Evolutionary conservation across 2,113 vertebrate genomes (phyloP), one percentile per base, ranked within the genome.

Genomic region (Natator depressus): DNA sequence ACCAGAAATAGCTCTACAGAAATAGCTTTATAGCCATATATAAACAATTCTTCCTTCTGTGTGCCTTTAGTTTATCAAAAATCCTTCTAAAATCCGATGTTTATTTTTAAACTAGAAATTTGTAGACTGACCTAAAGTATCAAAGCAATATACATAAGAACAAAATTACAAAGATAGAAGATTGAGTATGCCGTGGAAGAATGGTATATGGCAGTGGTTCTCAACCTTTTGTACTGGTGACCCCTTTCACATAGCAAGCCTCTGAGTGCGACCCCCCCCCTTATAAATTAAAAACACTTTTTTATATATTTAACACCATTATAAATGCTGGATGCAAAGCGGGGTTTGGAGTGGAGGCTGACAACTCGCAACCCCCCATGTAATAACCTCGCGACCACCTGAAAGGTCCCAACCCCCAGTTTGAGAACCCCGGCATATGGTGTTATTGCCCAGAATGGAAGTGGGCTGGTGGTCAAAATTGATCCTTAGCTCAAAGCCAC

Each of bases 1-100:
- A 84, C 95, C 95, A 94, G 92, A 96, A 96, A 97, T 96, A 97
- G 89, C 92, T 89, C 82, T 65, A 87, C 87, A 93, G 89, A 96
- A 97, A 96, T 97, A 97, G 95, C 88, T 91, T 80, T 95, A 96
- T 95, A 96, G 91, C 94, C 95, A 95, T 95, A 91, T 93, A 97
- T 92, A 97, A 96, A 95, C 96, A 83, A 2, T 79, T 90, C 89
- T 95, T 95, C 94, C 85, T 95, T 91, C 92, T 89, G 27, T 2
- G 92, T 82, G 96, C 75, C 95, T 96, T 85, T 84, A 92, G 94
- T 92, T 94, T 92, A 94, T 75, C 91, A 96, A 97, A 62, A 96
- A 97, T 93, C 65, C 91, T 95, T 97, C 95, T 49, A 50, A 97
- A 95, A 94, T 81, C 92, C 82, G 90, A 29, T 42, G 80, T 85